Evolutionary conservation across 2,888 invertebrate genomes (phyloP).

Genomic region (Enoplolaimus lenunculus): DNA sequence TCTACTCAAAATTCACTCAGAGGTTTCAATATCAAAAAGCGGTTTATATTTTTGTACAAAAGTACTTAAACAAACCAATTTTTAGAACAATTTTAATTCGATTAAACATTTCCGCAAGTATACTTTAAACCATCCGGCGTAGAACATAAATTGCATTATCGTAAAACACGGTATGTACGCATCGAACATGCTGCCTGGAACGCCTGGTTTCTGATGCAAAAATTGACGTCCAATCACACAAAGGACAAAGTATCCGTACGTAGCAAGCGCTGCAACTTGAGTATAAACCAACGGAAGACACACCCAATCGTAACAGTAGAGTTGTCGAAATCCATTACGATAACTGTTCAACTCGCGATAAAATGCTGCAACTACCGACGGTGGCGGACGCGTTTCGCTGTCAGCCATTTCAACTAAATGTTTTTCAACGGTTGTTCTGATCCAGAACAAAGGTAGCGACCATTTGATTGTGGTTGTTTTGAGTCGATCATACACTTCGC

Average conservation of each 20-base stretch:
- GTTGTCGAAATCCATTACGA: conserved; percentile 27
- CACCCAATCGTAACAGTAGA: conserved; percentile 42
- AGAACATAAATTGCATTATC: conserved; percentile 20
- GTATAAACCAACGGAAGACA: conserved; percentile 42
- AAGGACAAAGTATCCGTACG: conserved; percentile 42
- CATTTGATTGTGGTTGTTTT: conserved; percentile 36
- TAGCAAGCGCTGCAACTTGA: conserved; percentile 42
- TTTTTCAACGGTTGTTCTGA: conserved; percentile 25
- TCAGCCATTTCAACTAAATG: neutral
- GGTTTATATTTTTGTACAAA: too few relatives aligned
- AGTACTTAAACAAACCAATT: too few relatives aligned
- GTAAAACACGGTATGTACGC: conserved; percentile 7
- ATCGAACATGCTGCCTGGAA: neutral
- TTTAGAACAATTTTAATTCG: too few relatives aligned
- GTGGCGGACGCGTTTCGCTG: neutral
- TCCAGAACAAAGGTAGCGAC: conserved; percentile 32
- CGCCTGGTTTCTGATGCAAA: neutral
- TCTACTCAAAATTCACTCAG: too few relatives aligned
- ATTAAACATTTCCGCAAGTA: too few relatives aligned
- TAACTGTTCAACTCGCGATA: conserved; percentile 7
- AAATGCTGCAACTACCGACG: neutral
- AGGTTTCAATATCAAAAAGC: too few relatives aligned
- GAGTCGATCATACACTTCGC: conserved; percentile 37
- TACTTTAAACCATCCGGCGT: conserved; percentile 23
- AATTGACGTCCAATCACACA: conserved; percentile 40